A percentile compares a stretch with the other conserved stretches of the same genome.
These are phyloP conservation scores for Pelobates cultripes DNA, from an alignment of 2,797 vertebrate genomes.

Conservation along the genomic window DNA sequence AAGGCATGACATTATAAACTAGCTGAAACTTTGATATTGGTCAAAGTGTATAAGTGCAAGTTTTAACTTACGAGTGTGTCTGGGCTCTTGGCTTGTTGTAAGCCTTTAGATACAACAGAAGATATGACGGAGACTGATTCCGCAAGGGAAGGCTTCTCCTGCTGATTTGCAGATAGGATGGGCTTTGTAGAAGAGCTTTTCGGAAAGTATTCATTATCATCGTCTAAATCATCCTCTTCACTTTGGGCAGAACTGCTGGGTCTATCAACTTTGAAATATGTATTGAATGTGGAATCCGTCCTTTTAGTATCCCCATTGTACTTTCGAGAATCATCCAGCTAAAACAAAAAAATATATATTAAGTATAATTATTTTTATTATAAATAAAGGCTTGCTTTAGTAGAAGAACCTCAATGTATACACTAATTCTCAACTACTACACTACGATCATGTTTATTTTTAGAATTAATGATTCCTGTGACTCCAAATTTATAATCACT, in stretches of 20 bases:
- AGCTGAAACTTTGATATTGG: too few species aligned
- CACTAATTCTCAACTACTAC: too few species aligned
- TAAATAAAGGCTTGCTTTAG: too few species aligned
- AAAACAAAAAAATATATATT: slow-evolving; percentile 28
- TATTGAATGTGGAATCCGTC: slow-evolving; percentile 68
- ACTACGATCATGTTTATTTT: too few species aligned
- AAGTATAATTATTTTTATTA: too few species aligned
- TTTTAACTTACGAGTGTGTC: too few species aligned
- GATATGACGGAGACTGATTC: slow-evolving; percentile 62
- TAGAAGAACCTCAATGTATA: too few species aligned
- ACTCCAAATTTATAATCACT: too few species aligned
- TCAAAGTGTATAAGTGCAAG: too few species aligned
- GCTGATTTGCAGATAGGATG: slow-evolving; percentile 45
- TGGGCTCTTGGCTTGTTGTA: slow-evolving; percentile 56
- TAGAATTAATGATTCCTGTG: too few species aligned
- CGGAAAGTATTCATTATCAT: slow-evolving; percentile 54
- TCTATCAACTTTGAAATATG: slow-evolving; percentile 62
- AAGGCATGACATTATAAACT: too few species aligned
- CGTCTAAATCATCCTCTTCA: slow-evolving; percentile 72
- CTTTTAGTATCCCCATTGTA: slow-evolving; percentile 76
- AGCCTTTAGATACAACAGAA: slow-evolving; percentile 59
- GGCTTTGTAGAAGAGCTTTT: slow-evolving; percentile 55
- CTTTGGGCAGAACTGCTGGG: slow-evolving; percentile 70
- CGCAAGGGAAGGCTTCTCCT: slow-evolving; percentile 34
- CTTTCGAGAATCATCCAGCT: slow-evolving; percentile 82